Evolutionary conservation across 2,113 vertebrate species (phyloP).

Genomic region (Crypturellus undulatus): DNA sequence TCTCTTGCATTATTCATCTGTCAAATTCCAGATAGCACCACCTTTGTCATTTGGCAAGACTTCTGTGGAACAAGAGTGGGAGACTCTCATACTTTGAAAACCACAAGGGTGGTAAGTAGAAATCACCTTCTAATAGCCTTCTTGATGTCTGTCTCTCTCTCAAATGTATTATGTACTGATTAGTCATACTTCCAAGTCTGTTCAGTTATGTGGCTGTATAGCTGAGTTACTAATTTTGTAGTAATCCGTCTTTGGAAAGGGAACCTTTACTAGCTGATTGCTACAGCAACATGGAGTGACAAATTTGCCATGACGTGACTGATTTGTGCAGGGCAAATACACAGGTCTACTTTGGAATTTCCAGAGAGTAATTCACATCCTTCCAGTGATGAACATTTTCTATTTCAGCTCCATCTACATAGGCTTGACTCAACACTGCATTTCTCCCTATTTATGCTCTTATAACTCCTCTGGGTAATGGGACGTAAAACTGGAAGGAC

Average conservation of each 20-base stretch:
- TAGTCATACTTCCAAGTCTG: not conserved
- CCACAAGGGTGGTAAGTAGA: not conserved
- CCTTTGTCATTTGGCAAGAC: not conserved
- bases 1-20: not conserved
- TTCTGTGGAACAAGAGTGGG: not conserved
- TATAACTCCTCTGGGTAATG: not conserved
- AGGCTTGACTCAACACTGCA: not conserved
- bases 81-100: not conserved
- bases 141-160: not conserved
- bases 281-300: not conserved
- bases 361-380: constrained; percentile 2
- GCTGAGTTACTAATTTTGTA: not conserved
- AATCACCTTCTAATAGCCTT: not conserved
- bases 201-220: not conserved
- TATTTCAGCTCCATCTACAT: not conserved
- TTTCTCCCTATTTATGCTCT: not conserved
- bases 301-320: not conserved
- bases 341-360: not conserved
- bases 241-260: constrained; percentile 2
- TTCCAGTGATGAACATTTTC: not conserved
- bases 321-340: not conserved
- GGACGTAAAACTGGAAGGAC: not conserved
- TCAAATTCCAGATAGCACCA: not conserved
- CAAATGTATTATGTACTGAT: not conserved
- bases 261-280: not conserved